These are phyloP conservation scores for Drosophila multiciliata DNA, from an alignment of 2,888 invertebrate genomes.

Conservation along the genomic window DNA sequence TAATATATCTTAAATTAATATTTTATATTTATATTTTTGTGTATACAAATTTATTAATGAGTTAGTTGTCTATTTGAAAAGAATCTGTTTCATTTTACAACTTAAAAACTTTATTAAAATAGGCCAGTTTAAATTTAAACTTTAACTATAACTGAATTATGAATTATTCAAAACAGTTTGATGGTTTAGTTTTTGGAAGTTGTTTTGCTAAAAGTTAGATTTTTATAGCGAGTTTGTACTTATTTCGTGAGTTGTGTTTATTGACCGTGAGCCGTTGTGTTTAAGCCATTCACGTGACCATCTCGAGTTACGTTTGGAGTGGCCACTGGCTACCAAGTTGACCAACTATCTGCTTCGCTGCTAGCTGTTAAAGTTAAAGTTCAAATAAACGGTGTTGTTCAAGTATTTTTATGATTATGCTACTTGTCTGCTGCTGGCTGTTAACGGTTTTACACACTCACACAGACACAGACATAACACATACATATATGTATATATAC, in stretches of 20 bases:
- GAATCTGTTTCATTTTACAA: not conserved
- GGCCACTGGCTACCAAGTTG: constrained; percentile 46
- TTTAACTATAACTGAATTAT: not conserved
- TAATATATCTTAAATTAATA: not conserved
- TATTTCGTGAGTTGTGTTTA: constrained; percentile 1
- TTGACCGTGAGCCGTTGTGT: constrained; percentile 15
- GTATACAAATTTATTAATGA: not conserved
- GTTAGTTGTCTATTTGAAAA: not conserved
- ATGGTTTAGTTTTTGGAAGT: not conserved
- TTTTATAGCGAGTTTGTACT: not conserved
- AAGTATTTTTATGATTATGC: constrained; percentile 76
- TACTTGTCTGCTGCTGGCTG: constrained; percentile 59
- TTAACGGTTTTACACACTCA: constrained; percentile 61
- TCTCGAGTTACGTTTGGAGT: constrained; percentile 23
- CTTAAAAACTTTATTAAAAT: not conserved
- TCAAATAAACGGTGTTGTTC: constrained; percentile 71
- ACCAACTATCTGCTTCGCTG: constrained; percentile 29
- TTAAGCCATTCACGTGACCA: constrained; percentile 31
- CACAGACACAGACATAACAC: constrained; percentile 18
- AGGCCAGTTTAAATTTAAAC: not conserved
- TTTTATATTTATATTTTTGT: not conserved
- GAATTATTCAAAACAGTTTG: not conserved
- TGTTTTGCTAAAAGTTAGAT: not conserved
- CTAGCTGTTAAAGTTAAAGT: constrained; percentile 70
- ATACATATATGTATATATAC: not conserved